Conservation (phyloP, 1,140 invertebrate species). For the Drosophila bocki region DNA sequence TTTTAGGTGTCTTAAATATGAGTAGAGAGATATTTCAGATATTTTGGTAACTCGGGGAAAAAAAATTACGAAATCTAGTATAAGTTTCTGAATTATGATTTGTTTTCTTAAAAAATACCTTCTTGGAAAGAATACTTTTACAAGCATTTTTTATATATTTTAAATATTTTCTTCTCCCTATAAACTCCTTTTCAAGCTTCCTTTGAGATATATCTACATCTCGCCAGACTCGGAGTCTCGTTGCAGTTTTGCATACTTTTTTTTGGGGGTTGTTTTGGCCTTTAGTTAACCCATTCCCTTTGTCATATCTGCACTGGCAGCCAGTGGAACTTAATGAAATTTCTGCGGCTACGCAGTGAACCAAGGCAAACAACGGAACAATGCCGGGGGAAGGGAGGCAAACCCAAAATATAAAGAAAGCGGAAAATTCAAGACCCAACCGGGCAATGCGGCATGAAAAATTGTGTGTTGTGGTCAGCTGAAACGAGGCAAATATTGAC, state of each 20-base stretch:
- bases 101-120: background rate
- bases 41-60: too few species aligned
- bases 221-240: background rate
- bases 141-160: background rate
- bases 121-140: background rate
- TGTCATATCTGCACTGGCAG: conserved; percentile 67
- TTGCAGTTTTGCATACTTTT: conserved; percentile 45
- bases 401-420: background rate
- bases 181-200: background rate
- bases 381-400: conserved; percentile 3
- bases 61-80: too few species aligned
- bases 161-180: too few species aligned
- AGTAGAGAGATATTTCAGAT: background rate
- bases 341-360: conserved; percentile 69
- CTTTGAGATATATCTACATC: conserved; percentile 1
- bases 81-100: background rate
- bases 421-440: conserved; percentile 19
- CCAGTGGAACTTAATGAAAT: conserved; percentile 75
- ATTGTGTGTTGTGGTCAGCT: conserved; percentile 77
- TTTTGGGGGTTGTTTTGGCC: conserved; percentile 9
- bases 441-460: conserved; percentile 77
- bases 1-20: background rate
- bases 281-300: conserved; percentile 59
- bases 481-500: conserved; percentile 70
- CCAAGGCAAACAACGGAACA: conserved; percentile 65